Evolutionary conservation across 2,113 vertebrate species (phyloP).

Genomic region (Cairina moschata): DNA sequence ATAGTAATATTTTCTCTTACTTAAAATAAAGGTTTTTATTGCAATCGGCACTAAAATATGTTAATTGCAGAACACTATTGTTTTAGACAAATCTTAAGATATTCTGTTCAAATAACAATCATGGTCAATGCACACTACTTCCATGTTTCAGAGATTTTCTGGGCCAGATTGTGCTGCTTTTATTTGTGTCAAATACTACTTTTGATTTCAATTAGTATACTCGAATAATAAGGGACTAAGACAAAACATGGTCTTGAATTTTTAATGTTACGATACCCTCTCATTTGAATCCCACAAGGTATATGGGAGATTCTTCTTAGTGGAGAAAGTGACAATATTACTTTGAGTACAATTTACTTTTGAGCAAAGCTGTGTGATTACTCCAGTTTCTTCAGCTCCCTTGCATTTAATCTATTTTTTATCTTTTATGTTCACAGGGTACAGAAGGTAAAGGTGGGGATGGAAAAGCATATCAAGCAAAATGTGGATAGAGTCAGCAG

Average conservation of each 20-base stretch:
- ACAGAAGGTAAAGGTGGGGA: constrained; percentile 38
- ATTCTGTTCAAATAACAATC: neutral
- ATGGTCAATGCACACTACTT: neutral
- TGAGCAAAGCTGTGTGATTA: neutral
- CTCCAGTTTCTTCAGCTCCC: neutral
- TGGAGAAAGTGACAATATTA: neutral
- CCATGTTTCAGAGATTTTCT: neutral
- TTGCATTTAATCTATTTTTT: constrained; percentile 47
- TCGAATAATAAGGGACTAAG: neutral
- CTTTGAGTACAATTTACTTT: neutral
- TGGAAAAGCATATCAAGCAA: constrained; percentile 44
- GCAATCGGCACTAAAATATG: neutral
- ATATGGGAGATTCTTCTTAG: neutral
- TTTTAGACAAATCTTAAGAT: neutral
- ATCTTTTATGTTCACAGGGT: constrained; percentile 8
- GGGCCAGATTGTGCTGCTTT: neutral
- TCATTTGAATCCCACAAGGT: neutral
- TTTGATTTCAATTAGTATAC: neutral
- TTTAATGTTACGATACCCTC: neutral
- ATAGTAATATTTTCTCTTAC: neutral
- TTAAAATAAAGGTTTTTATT: neutral
- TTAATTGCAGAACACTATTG: neutral
- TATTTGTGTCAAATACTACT: neutral
- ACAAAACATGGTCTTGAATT: neutral
- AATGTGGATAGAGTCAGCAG: constrained; percentile 57